Base-by-base conservation (phyloP, 2,797 vertebrate genomes). In the Anguilla megastoma region DNA sequence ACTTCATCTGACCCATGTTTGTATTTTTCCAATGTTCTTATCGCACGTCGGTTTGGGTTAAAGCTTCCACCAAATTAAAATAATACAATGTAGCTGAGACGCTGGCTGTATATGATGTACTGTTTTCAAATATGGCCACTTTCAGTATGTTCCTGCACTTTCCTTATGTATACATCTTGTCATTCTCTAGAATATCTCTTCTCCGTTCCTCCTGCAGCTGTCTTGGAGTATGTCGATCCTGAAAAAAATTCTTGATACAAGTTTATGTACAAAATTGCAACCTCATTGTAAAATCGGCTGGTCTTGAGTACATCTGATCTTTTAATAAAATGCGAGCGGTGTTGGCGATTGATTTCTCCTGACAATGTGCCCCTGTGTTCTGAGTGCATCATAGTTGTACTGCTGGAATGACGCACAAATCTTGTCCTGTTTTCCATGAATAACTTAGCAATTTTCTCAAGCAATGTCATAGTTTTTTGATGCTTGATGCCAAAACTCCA, bases 121-220 rank as follows among this genome's bases (percentile, higher is more conserved):
- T 9, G 21, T 45, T 27, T 86, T 12, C 69, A 30, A 86, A 16
- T 18, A 16, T n/a, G 24, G 7, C 18, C 36, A 4, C 8, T 60
- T 36, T 36, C 41, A 45, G 41, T 60, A 3, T 71, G 90, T 90
- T 56, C 54, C 0, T 66, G 56, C 7, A 33, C n/a, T 63, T 30
- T 9, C 33, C 18, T 10, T 66, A 63, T 82, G 66, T 24, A 54
- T 66, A n/a, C 79, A 69, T 76, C 74, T 84, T 84, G n/a, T 54
- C 50, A 60, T 21, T 87, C 8, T 69, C 12, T 7, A 21, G 9
- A 0, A 10, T 30, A 5, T 60, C 63, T 71, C 36, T 36, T 0
- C 36, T 24, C 66, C 6, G 7, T 6, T 66, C 16, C n/a, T 27
- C n/a, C 66, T 69, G 5, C 8, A 69, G 66, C 27, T 27, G 1